A percentile compares a stretch with the other conserved stretches of the same genome.
phyloP scores from a whole-genome alignment of 2,797 vertebrate genomes.

The Valencia hispanica region DNA sequence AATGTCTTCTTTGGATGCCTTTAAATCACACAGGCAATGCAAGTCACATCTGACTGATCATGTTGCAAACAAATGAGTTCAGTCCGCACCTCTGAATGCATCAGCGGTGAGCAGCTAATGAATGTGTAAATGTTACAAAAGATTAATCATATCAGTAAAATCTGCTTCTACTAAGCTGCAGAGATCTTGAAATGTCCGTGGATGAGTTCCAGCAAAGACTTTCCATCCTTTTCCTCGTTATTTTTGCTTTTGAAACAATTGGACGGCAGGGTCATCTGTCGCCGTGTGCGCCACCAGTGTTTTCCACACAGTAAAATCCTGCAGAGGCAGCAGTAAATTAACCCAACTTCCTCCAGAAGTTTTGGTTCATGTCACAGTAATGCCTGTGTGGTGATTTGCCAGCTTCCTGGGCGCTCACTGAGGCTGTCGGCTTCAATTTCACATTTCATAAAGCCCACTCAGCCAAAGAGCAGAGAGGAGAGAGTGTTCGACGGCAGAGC shows the following conservation, averaged over 20 bases:
- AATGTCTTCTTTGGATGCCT: constrained; percentile 31
- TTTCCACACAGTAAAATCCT: constrained; percentile 17
- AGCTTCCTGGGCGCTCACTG: constrained; percentile 25
- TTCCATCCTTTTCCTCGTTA: background rate
- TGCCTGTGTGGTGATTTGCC: constrained; percentile 28
- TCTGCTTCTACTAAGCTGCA: background rate
- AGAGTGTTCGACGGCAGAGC: constrained; percentile 21
- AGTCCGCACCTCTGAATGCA: constrained; percentile 1
- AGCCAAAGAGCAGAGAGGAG: constrained; percentile 23
- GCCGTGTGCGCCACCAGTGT: background rate
- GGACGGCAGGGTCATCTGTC: background rate
- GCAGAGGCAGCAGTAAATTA: constrained; percentile 24
- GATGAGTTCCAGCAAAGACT: background rate
- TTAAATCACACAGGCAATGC: constrained; percentile 26
- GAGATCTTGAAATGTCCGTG: background rate
- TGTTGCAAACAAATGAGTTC: background rate
- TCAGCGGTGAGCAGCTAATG: constrained; percentile 17
- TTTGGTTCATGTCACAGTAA: constrained; percentile 28
- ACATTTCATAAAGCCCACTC: constrained; percentile 62
- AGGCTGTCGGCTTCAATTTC: constrained; percentile 63
- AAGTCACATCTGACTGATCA: constrained; percentile 4
- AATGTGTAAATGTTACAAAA: constrained; percentile 9
- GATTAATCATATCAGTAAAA: constrained; percentile 21
- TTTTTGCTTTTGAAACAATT: background rate
- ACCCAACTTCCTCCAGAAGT: constrained; percentile 19